Percentiles rank a stretch among this genome's conserved stretches.
These are phyloP conservation scores for Urosaurus nigricauda DNA, from an alignment of 2,797 vertebrate genomes.

Conservation along the genomic window DNA sequence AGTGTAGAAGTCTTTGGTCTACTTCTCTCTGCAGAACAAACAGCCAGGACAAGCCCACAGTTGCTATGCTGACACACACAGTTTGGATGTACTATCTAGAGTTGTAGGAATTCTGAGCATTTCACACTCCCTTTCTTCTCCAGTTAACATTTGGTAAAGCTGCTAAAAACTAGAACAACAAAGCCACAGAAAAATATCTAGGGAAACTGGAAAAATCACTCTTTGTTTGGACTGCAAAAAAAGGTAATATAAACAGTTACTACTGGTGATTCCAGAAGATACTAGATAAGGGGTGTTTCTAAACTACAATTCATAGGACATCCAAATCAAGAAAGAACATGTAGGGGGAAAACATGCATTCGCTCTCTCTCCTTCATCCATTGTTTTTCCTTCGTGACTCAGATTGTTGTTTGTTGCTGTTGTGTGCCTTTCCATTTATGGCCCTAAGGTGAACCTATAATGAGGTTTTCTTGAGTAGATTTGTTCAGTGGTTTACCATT, in stretches of 20 bases:
- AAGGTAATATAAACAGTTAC: not conserved
- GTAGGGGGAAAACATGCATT: not conserved
- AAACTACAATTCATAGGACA: too few relatives aligned
- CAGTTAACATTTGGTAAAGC: not conserved
- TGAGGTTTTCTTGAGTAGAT: too few relatives aligned
- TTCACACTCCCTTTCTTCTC: not conserved
- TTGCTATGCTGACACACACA: not conserved
- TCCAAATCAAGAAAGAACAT: not conserved
- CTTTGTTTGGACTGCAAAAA: too few relatives aligned
- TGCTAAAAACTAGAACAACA: not conserved
- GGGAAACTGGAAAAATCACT: not conserved
- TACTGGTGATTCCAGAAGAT: constrained; percentile 23
- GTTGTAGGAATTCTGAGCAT: not conserved
- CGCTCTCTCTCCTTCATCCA: not conserved
- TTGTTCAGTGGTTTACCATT: too few relatives aligned
- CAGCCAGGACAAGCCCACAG: not conserved
- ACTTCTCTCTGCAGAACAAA: not conserved
- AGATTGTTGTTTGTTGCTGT: too few relatives aligned
- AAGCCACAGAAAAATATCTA: not conserved
- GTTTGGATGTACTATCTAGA: not conserved
- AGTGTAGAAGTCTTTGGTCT: not conserved
- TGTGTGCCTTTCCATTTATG: too few relatives aligned
- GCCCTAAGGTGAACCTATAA: too few relatives aligned
- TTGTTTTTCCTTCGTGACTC: not conserved
- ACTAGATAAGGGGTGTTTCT: not conserved